Evolutionary conservation across 2,888 invertebrate species (phyloP).

Genomic region (Tuta absoluta): DNA sequence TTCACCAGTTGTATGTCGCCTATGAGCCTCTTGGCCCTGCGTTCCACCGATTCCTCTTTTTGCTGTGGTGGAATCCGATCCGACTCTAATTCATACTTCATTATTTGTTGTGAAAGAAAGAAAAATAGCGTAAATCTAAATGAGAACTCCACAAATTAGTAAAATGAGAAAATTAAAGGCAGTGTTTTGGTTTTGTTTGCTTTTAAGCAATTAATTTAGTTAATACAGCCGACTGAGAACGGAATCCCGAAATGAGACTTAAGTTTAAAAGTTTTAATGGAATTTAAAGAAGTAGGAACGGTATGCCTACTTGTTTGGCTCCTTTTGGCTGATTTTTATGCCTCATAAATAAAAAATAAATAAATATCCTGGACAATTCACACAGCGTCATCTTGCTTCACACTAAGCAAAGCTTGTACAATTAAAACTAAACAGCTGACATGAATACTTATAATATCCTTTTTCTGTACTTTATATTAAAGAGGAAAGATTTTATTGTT

Average conservation of each 20-base stretch:
- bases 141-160: conserved; percentile 2
- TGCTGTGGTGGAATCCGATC: too few relatives aligned
- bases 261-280: not conserved
- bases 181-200: not conserved
- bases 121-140: not conserved
- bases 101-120: not conserved
- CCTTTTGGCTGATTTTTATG: not conserved
- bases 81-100: not conserved
- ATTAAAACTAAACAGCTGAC: too few relatives aligned
- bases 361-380: too few relatives aligned
- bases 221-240: not conserved
- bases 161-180: not conserved
- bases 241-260: not conserved
- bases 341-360: too few relatives aligned
- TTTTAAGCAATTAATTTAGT: conserved; percentile 15
- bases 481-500: too few relatives aligned
- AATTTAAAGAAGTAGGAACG: not conserved
- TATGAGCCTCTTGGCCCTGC: too few relatives aligned
- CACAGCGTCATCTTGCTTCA: too few relatives aligned
- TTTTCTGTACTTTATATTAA: too few relatives aligned
- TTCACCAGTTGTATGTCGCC: too few relatives aligned
- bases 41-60: too few relatives aligned
- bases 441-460: too few relatives aligned
- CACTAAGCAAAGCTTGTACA: too few relatives aligned
- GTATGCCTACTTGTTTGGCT: not conserved